Evolutionary conservation across 1,140 invertebrate genomes (phyloP).

Genomic region (Orchesella cincta): DNA sequence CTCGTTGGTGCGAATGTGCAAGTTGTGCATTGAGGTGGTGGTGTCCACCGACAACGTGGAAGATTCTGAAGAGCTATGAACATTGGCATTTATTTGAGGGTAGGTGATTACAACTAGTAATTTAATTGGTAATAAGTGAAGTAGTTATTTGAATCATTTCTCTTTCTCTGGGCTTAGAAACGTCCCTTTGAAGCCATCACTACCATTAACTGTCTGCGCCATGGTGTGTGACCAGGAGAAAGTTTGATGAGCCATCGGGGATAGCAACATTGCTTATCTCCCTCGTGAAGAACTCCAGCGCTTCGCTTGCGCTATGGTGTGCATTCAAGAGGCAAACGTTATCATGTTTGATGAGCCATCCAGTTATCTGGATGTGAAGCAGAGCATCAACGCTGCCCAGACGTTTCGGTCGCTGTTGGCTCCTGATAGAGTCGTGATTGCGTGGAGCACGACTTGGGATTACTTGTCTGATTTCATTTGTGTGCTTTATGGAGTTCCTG

Average conservation of each 20-base stretch:
- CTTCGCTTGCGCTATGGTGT: constrained; percentile 98
- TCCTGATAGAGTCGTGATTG: constrained; percentile 93
- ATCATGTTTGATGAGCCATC: constrained; percentile 99
- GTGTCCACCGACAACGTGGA: no score
- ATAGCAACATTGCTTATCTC: constrained; percentile 84
- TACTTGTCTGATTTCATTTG: constrained; percentile 99
- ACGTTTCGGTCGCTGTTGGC: constrained; percentile 91
- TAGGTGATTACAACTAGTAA: no score
- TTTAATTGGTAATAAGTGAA: no score
- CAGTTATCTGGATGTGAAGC: constrained; percentile 98
- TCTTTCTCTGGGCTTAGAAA: no score
- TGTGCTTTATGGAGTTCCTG: constrained; percentile 96
- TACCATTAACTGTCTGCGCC: no score
- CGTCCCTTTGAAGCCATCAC: no score
- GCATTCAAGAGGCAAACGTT: constrained; percentile 97
- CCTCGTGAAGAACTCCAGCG: constrained; percentile 98
- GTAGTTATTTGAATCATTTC: no score
- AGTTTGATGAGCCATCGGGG: constrained; percentile 79
- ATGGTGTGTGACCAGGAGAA: no score
- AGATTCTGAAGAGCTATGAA: no score
- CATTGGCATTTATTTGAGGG: no score
- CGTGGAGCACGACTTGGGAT: constrained; percentile 98
- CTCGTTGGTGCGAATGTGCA: no score
- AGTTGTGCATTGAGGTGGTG: no score
- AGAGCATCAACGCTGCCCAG: constrained; percentile 94